Evolutionary conservation across 2,888 invertebrate species (phyloP), one percentile per base, ranked within the genome.

Genomic region (Drosophila affinis): DNA sequence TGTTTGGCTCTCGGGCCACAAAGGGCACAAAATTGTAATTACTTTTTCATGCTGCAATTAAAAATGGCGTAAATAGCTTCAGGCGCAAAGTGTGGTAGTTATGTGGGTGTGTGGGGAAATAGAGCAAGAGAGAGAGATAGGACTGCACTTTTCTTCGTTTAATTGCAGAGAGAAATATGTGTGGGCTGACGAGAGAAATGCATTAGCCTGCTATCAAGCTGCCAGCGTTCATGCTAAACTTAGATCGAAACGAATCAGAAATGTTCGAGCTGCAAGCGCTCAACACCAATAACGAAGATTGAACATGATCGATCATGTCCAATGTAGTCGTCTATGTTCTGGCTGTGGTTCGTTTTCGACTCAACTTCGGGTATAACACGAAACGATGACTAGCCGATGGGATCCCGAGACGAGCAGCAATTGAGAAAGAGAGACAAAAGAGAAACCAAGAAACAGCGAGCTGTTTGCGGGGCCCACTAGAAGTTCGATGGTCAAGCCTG

Each of bases 41-140:
- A 85, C 85, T 83, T 83, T 87, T 87, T 79, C 87, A 87, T 87
- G 79, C 82, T 79, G 88, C 88, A 85, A 83, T 83, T 83, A 87
- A 87, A 82, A 87, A 87, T 87, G 87, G 87, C 82, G 87, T 78
- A 82, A 82, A 82, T 87, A 81, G 87, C 81, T 44, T 39, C 58
- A 49, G 39, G 76, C 57, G 48, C 17, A 34, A 54, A 45, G 17
- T 24, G 55, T 32, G 45, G 52, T 54, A 63, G 65, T 45, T 59
- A 73, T 59, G 48, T 9, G 34, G 1, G 12, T 21, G 21, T 21
- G 21, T 21, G 21, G 21, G 21, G 34, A 49, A 44, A n/a, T 9
- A 44, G 18, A n/a, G 12, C 9, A 4, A 24, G 18, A 29, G 53
- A 18, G 9, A 32, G 27, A 57, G 48, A 46, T 39, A 14, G 6